Percentiles rank a stretch among this genome's conserved stretches.
Evolutionary conservation across 2,797 vertebrate species (phyloP).

Genomic region (Gila robusta): DNA sequence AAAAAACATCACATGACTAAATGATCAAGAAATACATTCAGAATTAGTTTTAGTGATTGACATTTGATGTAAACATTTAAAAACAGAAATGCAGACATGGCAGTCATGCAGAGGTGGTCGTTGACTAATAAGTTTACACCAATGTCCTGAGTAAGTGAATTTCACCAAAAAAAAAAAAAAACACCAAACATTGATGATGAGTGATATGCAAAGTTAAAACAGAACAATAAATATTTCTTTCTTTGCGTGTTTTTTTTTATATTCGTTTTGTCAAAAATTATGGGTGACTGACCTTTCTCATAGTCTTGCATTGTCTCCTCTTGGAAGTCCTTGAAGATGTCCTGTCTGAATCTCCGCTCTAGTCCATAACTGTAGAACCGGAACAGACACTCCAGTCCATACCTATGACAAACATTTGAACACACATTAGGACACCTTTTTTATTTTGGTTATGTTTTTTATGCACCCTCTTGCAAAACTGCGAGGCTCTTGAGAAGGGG

Average conservation of each 20-base stretch:
- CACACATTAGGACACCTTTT: background rate
- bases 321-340: conserved; percentile 95
- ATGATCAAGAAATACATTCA: background rate
- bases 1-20: background rate
- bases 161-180: background rate
- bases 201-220: background rate
- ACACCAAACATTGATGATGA: background rate
- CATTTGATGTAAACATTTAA: background rate
- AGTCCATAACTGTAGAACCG: conserved; percentile 97
- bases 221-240: background rate
- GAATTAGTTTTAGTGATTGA: background rate
- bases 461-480: conserved; percentile 9
- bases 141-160: background rate
- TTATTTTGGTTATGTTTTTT: background rate
- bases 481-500: background rate
- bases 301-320: conserved; percentile 94
- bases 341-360: conserved; percentile 92
- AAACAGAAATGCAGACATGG: background rate
- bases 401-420: conserved; percentile 76
- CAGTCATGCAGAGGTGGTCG: background rate
- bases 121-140: background rate
- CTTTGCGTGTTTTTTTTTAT: background rate
- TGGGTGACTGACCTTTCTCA: conserved; percentile 85
- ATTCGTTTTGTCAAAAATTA: background rate
- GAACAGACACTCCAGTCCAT: conserved; percentile 96